These are phyloP conservation scores for Drosophila gunungcola DNA, from an alignment of 1,140 invertebrate genomes.

Conservation along the genomic window DNA sequence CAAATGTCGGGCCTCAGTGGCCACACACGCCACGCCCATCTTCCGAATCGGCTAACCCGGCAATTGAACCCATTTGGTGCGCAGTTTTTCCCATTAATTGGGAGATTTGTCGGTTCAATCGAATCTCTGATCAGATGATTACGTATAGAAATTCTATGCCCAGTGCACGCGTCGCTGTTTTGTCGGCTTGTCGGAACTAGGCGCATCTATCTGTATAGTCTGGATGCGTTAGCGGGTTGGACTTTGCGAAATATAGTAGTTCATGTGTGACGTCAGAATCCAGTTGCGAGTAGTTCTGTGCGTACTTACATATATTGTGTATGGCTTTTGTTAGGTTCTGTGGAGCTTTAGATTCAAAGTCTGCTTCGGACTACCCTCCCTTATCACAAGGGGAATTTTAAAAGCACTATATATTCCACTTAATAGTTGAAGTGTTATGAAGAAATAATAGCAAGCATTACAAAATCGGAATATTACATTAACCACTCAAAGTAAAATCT, in stretches of 20 bases:
- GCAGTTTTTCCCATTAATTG: slow-evolving; percentile 64
- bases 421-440: background rate
- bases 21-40: slow-evolving; percentile 64
- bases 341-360: slow-evolving; percentile 30
- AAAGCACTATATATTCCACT: slow-evolving; percentile 3
- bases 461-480: background rate
- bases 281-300: slow-evolving; percentile 28
- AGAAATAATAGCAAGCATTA: slow-evolving; percentile 9
- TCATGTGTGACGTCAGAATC: slow-evolving; percentile 43
- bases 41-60: slow-evolving; percentile 40
- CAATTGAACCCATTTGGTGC: slow-evolving; percentile 76
- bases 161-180: slow-evolving; percentile 21
- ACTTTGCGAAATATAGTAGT: slow-evolving; percentile 42
- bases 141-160: slow-evolving; percentile 53
- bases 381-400: slow-evolving; percentile 15
- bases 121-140: slow-evolving; percentile 69
- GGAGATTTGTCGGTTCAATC: slow-evolving; percentile 51
- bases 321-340: slow-evolving; percentile 5
- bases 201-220: slow-evolving; percentile 13
- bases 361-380: slow-evolving; percentile 30
- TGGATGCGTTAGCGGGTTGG: slow-evolving; percentile 25
- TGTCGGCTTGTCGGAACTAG: slow-evolving; percentile 8
- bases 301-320: slow-evolving; percentile 8
- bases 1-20: slow-evolving; percentile 52
- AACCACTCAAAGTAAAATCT: slow-evolving; percentile 1